phyloP scores from a whole-genome alignment of 2,797 vertebrate species.

The Emydoidea blandingii region DNA sequence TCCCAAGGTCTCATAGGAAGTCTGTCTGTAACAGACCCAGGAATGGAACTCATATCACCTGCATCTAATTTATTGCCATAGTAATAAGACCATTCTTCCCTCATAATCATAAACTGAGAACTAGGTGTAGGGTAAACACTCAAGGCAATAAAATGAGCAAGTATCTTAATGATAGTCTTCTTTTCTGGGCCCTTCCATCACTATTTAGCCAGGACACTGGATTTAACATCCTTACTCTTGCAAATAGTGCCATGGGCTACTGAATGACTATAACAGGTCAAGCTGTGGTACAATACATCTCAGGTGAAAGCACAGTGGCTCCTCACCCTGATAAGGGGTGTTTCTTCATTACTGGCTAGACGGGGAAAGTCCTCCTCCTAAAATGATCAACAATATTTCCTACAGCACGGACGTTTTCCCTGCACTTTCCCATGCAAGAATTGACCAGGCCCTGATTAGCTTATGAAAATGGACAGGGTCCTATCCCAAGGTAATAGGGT shows the following conservation, averaged over 20 bases:
- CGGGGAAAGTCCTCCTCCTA: background rate
- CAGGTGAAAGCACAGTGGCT: background rate
- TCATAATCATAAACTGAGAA: background rate
- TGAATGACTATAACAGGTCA: background rate
- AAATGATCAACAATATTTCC: background rate
- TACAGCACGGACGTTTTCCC: constrained; percentile 23
- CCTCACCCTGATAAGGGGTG: background rate
- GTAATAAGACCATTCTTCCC: background rate
- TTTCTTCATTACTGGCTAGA: constrained; percentile 2
- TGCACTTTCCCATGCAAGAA: constrained; percentile 22
- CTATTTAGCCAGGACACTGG: accelerated
- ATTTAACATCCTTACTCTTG: background rate
- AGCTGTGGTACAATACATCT: background rate
- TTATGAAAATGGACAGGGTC: background rate
- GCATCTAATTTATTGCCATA: background rate
- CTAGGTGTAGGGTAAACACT: background rate
- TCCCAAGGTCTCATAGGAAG: background rate
- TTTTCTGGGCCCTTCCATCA: background rate
- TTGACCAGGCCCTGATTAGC: constrained; percentile 6
- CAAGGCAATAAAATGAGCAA: background rate
- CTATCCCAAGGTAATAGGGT: background rate
- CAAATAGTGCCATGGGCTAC: background rate
- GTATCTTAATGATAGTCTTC: background rate
- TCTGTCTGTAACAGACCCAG: background rate
- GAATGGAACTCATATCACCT: background rate